phyloP scores from a whole-genome alignment of 2,797 vertebrate species.

The Sebastes minor region DNA sequence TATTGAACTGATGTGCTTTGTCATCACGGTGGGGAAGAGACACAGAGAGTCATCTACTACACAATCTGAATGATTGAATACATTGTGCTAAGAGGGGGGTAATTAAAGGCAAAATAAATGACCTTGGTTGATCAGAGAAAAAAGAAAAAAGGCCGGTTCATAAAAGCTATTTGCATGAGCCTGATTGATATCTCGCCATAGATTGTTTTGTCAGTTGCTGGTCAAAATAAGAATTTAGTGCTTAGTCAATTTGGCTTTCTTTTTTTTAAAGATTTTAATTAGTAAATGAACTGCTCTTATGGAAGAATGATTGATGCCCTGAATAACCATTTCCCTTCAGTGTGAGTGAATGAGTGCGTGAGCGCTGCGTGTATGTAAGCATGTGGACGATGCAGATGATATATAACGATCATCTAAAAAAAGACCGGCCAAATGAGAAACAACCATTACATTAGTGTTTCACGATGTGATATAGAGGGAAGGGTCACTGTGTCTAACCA shows the following conservation, averaged over 20 bases:
- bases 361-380: conserved; percentile 57
- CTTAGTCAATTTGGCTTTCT: conserved; percentile 90
- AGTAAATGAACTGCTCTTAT: conserved; percentile 92
- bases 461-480: conserved; percentile 61
- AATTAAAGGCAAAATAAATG: conserved; percentile 71
- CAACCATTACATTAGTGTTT: conserved; percentile 76
- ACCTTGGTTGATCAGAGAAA: conserved; percentile 50
- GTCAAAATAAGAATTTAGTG: conserved; percentile 88
- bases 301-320: conserved; percentile 89
- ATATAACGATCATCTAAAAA: conserved; percentile 69
- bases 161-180: conserved; percentile 65
- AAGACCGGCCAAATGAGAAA: conserved; percentile 70
- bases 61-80: conserved; percentile 72
- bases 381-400: conserved; percentile 71
- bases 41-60: conserved; percentile 20
- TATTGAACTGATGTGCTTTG: conserved; percentile 35
- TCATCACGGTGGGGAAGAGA: conserved; percentile 33
- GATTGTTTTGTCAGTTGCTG: conserved; percentile 74
- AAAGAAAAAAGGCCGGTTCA: conserved; percentile 61
- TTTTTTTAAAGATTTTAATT: conserved; percentile 91
- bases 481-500: conserved; percentile 68
- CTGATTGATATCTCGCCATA: conserved; percentile 78
- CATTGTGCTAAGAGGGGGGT: conserved; percentile 45
- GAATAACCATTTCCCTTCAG: conserved; percentile 71
- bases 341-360: conserved; percentile 66